Base-by-base conservation (phyloP, 2,797 vertebrate species). In the Spinus pinus region DNA sequence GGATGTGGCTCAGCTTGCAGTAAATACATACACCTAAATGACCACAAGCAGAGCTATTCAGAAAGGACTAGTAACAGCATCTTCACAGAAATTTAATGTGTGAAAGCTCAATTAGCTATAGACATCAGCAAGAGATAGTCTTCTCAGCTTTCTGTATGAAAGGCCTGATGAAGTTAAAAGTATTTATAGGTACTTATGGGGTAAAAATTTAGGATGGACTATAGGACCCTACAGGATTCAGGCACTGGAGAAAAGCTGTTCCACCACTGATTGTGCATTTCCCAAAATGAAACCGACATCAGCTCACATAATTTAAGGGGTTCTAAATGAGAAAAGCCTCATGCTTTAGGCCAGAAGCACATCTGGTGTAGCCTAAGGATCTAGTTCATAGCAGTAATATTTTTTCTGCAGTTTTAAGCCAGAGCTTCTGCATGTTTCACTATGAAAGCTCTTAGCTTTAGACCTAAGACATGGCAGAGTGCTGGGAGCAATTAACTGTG, bases 331-430 rank as follows among this genome's bases (percentile, higher is more conserved):
- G 70, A 86, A 83, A 62, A 81, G 41, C 37, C 18, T 78, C 16
- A 5, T 30, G 27, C 22, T 85, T 61, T 77, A 37, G 64, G 60
- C 83, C 88, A 95, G 90, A 87, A 86, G 41, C 73, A 81, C 78
- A 88, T 80, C 83, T 92, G 88, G 64, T 78, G 31, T 57, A 93
- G 82, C 46, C 64, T 9, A 39, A 89, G 71, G 74, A 80, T 87
- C 60, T 81, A 42, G 51, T 91, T 64, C 74, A 78, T 53, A 80
- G 74, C 67, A 81, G 28, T 61, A 86, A 80, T 51, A 67, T 92
- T 93, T 81, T 81, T 91, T 95, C 60, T 85, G 27, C 67, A 74
- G 18, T 85, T 93, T 78, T 67, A 91, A 94, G 53, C 39, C 74
- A 74, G 71, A 80, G 17, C 42, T 95, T 70, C 88, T 87, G 65